phyloP scores from a whole-genome alignment of 1,140 invertebrate species.

The Panagrolaimus sp. region DNA sequence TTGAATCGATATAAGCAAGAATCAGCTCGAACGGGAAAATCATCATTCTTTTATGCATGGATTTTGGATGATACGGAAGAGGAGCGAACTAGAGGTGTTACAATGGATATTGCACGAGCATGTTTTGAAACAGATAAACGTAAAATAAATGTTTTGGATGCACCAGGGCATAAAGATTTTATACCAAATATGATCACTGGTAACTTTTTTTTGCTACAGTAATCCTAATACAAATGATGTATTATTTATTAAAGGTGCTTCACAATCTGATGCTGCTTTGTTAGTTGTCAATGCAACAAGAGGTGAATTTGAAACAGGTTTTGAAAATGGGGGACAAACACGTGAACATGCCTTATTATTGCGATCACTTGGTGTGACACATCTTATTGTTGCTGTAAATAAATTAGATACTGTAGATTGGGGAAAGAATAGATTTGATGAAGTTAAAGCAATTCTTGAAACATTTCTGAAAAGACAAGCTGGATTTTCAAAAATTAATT shows the following conservation, averaged over 20 bases:
- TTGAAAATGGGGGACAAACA: conserved; percentile 93
- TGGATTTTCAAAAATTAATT: conserved; percentile 69
- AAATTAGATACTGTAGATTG: conserved; percentile 64
- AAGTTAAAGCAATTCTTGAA: conserved; percentile 77
- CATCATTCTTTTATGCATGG: conserved; percentile 97
- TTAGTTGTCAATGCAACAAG: conserved; percentile 85
- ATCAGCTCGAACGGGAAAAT: conserved; percentile 92
- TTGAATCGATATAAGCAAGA: conserved; percentile 98
- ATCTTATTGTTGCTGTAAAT: conserved; percentile 67
- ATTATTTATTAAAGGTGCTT: conserved; percentile 68
- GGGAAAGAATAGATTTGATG: conserved; percentile 69
- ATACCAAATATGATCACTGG: conserved; percentile 97
- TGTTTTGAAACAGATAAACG: conserved; percentile 85
- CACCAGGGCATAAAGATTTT: conserved; percentile 90
- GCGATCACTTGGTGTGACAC: conserved; percentile 80
- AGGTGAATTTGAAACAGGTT: conserved; percentile 97
- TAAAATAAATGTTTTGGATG: conserved; percentile 80
- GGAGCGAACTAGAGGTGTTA: conserved; percentile 81
- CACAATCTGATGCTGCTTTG: conserved; percentile 91
- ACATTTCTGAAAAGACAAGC: conserved; percentile 86
- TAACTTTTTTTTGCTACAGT: conserved; percentile 19
- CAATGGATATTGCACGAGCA: conserved; percentile 91
- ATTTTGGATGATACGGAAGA: conserved; percentile 97
- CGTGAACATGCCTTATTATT: conserved; percentile 90
- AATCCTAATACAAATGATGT: no score